Conservation (phyloP, 2,113 vertebrate genomes). For the Ctenomys sociabilis region DNA sequence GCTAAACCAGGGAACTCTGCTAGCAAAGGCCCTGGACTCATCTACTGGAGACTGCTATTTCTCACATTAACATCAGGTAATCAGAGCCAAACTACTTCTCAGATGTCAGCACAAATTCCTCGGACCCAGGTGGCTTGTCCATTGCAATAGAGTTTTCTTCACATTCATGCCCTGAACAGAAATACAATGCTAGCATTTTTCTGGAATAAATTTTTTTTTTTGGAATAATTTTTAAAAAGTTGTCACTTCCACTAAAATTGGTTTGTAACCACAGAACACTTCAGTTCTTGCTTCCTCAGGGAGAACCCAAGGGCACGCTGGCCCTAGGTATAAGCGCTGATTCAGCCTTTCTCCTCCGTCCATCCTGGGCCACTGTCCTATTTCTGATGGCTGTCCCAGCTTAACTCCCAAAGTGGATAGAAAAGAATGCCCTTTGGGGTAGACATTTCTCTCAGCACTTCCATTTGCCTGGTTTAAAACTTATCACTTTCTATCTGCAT, state of each 20-base stretch:
- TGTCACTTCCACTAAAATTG: conserved; percentile 7
- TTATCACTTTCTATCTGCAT: not conserved
- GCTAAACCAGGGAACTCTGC: not conserved
- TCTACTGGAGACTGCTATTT: not conserved
- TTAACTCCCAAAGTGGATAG: not conserved
- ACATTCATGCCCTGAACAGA: not conserved
- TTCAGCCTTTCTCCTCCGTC: not conserved
- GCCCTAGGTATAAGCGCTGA: not conserved
- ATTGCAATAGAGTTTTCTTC: not conserved
- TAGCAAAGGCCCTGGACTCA: not conserved
- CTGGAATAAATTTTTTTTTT: conserved; percentile 11
- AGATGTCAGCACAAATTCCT: not conserved
- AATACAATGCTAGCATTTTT: conserved; percentile 5
- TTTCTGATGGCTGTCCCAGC: not conserved
- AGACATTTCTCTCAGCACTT: not conserved
- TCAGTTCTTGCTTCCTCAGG: not conserved
- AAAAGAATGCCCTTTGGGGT: not conserved
- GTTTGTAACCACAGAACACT: not conserved
- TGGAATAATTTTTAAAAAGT: conserved; percentile 12
- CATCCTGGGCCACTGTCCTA: not conserved
- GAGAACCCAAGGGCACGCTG: not conserved
- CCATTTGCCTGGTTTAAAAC: not conserved
- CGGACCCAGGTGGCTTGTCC: not conserved
- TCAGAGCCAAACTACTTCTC: not conserved
- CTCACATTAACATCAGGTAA: not conserved